phyloP scores from a whole-genome alignment of 2,113 vertebrate species.

The Neolamprologus sp. region DNA sequence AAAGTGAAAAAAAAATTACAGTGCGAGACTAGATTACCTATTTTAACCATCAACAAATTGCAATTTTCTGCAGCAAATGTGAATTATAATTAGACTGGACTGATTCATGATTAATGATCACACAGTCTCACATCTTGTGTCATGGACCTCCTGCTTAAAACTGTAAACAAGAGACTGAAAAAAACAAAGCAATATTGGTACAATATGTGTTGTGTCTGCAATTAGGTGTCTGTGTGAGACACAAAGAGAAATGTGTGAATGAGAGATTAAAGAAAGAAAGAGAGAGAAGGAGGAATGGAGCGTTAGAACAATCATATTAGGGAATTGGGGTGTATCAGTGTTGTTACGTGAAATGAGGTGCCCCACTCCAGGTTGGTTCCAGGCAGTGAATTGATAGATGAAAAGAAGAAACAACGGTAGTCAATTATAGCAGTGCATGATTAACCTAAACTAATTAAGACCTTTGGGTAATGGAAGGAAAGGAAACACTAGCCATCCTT shows the following conservation, averaged over 20 bases:
- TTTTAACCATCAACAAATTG: background rate
- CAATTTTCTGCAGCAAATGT: background rate
- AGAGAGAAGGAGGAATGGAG: background rate
- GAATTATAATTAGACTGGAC: background rate
- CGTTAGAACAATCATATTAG: conserved; percentile 40
- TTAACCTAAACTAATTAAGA: conserved; percentile 78
- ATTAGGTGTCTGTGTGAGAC: background rate
- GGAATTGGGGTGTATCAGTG: conserved; percentile 44
- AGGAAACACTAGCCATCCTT: conserved; percentile 52
- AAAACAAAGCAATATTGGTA: background rate
- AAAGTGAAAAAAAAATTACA: background rate
- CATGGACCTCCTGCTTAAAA: background rate
- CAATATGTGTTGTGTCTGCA: background rate
- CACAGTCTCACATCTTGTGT: background rate
- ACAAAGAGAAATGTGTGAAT: background rate
- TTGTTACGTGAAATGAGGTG: conserved; percentile 52
- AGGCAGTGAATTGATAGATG: conserved; percentile 64
- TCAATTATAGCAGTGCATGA: conserved; percentile 68
- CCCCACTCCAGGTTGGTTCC: conserved; percentile 54
- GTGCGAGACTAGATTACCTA: background rate
- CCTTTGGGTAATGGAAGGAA: conserved; percentile 69
- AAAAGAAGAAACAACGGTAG: conserved; percentile 69
- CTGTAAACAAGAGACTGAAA: background rate
- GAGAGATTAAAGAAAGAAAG: conserved; percentile 14
- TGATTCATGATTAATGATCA: conserved; percentile 5